These are phyloP conservation scores for Physocephala rufipes DNA, from an alignment of 2,888 invertebrate genomes.

Conservation along the genomic window DNA sequence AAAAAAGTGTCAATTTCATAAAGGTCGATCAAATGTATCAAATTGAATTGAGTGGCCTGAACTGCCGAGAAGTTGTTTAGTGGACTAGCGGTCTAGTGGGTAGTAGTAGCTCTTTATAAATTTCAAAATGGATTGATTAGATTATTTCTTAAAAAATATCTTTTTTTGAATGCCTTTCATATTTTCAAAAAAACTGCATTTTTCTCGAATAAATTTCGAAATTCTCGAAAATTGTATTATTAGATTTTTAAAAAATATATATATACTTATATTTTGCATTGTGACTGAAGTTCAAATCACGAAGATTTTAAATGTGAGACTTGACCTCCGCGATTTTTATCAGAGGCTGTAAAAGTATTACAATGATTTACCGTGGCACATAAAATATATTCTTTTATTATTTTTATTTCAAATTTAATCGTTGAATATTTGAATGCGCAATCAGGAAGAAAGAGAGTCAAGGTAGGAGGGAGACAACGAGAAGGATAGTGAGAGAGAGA, in stretches of 20 bases:
- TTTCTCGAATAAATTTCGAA: no score
- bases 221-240: no score
- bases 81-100: no score
- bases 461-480: no score
- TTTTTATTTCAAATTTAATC: slow-evolving; percentile 42
- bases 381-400: slow-evolving; percentile 42
- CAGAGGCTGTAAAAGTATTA: slow-evolving; percentile 26
- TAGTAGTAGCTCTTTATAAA: neutral
- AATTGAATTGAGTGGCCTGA: slow-evolving; percentile 25
- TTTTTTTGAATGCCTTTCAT: neutral
- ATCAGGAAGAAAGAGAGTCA: neutral
- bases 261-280: no score
- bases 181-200: slow-evolving; percentile 6
- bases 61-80: neutral
- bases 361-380: slow-evolving; percentile 36
- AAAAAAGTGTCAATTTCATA: slow-evolving; percentile 51
- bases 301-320: no score
- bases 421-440: slow-evolving; percentile 38
- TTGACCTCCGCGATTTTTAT: slow-evolving; percentile 16
- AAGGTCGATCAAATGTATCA: slow-evolving; percentile 26
- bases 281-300: no score
- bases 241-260: no score
- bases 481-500: neutral
- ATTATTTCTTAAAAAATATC: neutral
- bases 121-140: neutral